These are phyloP conservation scores for Ctenoplectra terminalis DNA, from an alignment of 1,140 invertebrate genomes.

Conservation along the genomic window DNA sequence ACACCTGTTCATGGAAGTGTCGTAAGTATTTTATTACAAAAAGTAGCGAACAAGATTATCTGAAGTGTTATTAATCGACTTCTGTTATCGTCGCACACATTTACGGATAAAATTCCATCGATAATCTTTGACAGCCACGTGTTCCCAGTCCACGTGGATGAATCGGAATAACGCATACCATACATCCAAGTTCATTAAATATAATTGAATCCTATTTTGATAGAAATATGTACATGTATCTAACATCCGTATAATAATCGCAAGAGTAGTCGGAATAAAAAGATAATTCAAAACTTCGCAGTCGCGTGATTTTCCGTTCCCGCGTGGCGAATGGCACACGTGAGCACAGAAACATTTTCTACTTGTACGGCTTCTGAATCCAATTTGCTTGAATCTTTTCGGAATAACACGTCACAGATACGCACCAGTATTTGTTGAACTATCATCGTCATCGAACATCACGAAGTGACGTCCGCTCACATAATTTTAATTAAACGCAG, in stretches of 20 bases:
- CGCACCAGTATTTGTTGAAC: slow-evolving; percentile 43
- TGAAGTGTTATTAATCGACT: neutral
- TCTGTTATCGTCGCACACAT: neutral
- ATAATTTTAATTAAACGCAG: neutral
- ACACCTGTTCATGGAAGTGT: slow-evolving; percentile 85
- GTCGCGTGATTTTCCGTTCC: neutral
- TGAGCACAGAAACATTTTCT: slow-evolving; percentile 35
- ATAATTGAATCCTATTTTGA: neutral
- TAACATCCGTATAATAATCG: no score
- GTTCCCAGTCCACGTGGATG: neutral
- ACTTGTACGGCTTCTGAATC: slow-evolving; percentile 77
- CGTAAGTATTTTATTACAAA: no score
- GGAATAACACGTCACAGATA: slow-evolving; percentile 36
- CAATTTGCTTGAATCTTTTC: slow-evolving; percentile 70
- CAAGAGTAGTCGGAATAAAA: neutral
- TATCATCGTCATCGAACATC: slow-evolving; percentile 2
- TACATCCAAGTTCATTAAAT: neutral
- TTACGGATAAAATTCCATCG: neutral
- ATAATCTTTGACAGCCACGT: neutral
- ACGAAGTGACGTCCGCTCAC: neutral
- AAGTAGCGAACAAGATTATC: neutral
- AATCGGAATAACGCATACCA: neutral
- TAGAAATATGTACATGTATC: neutral
- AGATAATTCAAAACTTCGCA: neutral
- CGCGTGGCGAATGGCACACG: neutral